Evolutionary conservation across 1,140 invertebrate species (phyloP), one percentile per base, ranked within the genome.

Genomic region (Zaprionus tsacasi): DNA sequence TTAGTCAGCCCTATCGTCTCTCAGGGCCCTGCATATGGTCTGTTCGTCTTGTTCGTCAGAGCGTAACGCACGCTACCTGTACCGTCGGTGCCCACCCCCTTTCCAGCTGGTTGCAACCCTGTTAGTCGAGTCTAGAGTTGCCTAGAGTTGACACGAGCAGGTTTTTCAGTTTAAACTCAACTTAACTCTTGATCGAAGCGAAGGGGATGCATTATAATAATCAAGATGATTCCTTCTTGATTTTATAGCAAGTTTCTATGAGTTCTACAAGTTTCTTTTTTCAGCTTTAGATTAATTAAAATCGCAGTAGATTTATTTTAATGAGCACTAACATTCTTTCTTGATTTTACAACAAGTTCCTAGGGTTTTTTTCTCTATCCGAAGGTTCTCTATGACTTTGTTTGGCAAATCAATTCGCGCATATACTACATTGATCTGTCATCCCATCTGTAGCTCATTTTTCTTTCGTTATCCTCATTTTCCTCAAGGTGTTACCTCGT

Each of bases 391-490:
- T 86, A 70, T 68, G 61, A 78, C 70, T 76, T 79, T 79, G 82
- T 80, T 87, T 87, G 82, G 73, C 69, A 87, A 87, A 87, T 87
- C 83, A 87, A 75, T 80, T 83, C 76, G 36, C 11, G 35, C n/a
- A 6, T 33, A 45, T 45, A 45, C 27, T 45, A 45, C 27, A 27
- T 27, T 8, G 4, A 17, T 36, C 10, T 58, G 52, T 65, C 56
- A 79, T 58, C 63, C 59, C 21, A 10, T 15, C 1, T 54, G 2
- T 30, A 30, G 54, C 56, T 48, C 4, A 35, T 45, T 27, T 66
- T 63, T 55, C 52, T 63, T 52, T 50, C 10, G 6, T 17, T 13
- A 30, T 69, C 10, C 61, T 21, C 66, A 40, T 66, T 76, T 61
- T 56, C 33, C 52, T 54, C 25, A 40, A 60, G 48, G 36, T 63